Conservation (phyloP, 2,888 invertebrate genomes). For the Platypus cylindrus region DNA sequence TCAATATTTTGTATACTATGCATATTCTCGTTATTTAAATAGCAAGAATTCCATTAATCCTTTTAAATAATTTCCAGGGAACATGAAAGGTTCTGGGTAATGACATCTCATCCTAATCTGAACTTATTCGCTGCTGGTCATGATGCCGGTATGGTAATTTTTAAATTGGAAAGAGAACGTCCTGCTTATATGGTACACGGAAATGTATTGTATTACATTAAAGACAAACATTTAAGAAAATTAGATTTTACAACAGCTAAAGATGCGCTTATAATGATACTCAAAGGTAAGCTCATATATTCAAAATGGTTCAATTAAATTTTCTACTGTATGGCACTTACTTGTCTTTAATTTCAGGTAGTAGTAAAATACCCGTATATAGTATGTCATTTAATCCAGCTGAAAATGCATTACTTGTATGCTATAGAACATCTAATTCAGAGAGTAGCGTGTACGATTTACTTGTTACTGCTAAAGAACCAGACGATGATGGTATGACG, state of each 20-base stretch:
- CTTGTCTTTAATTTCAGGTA: slow-evolving; percentile 36
- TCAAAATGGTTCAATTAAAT: background rate
- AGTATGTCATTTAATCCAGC: slow-evolving; percentile 97
- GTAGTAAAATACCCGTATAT: slow-evolving; percentile 55
- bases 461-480: slow-evolving; percentile 74
- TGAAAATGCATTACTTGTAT: slow-evolving; percentile 85
- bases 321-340: background rate
- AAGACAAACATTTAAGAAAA: slow-evolving; percentile 81
- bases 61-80: slow-evolving; percentile 49
- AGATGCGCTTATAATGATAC: slow-evolving; percentile 84
- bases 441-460: slow-evolving; percentile 93
- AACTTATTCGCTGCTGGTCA: slow-evolving; percentile 99
- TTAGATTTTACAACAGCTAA: slow-evolving; percentile 89
- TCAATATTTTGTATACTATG: no score
- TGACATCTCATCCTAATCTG: slow-evolving; percentile 85
- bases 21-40: background rate
- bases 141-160: slow-evolving; percentile 93
- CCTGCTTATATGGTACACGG: slow-evolving; percentile 92
- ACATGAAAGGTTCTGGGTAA: slow-evolving; percentile 95
- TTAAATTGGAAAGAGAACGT: slow-evolving; percentile 85
- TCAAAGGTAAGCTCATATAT: slow-evolving; percentile 41
- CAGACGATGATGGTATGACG: slow-evolving; percentile 33
- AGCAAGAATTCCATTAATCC: background rate
- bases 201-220: slow-evolving; percentile 89
- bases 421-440: slow-evolving; percentile 63